phyloP scores from a whole-genome alignment of 1,140 invertebrate genomes.

The Thrips palmi region DNA sequence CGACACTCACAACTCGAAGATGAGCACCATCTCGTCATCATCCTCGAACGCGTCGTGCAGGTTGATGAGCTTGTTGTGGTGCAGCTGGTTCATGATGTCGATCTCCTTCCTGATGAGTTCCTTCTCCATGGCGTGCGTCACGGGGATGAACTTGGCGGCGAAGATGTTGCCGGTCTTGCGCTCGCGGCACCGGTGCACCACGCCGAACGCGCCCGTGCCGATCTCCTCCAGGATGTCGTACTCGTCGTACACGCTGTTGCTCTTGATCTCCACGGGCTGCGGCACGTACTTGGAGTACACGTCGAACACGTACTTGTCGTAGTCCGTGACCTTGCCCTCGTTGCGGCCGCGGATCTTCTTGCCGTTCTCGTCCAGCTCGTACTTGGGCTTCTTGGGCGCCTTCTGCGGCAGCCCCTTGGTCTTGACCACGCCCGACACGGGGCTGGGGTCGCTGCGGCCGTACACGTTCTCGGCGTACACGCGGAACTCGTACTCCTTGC shows the following conservation, averaged over 20 bases:
- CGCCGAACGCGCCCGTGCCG: constrained; percentile 96
- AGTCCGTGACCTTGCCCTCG: constrained; percentile 80
- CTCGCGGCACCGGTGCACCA: constrained; percentile 94
- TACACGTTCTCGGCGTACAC: constrained; percentile 94
- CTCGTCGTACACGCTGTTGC: constrained; percentile 86
- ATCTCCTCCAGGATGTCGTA: constrained; percentile 99
- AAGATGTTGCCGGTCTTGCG: constrained; percentile 90
- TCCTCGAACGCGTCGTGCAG: constrained; percentile 98
- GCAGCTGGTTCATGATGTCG: constrained; percentile 96
- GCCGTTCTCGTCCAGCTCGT: constrained; percentile 75
- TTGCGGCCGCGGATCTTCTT: constrained; percentile 81
- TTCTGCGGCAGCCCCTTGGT: constrained; percentile 70
- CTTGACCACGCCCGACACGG: constrained; percentile 57
- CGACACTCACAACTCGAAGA: constrained; percentile 92
- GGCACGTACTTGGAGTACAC: constrained; percentile 94
- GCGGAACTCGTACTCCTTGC: constrained; percentile 92
- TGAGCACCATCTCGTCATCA: constrained; percentile 97
- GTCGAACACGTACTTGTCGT: constrained; percentile 95
- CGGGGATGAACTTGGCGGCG: constrained; percentile 98
- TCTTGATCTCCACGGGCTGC: constrained; percentile 90
- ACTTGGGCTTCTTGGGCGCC: constrained; percentile 53
- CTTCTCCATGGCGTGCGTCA: constrained; percentile 88
- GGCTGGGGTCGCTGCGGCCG: constrained; percentile 82
- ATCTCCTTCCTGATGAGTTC: constrained; percentile 95
- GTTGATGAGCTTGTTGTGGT: constrained; percentile 94